phyloP scores from a whole-genome alignment of 92 coral and sea anemone genomes.

The Siderastrea siderea region DNA sequence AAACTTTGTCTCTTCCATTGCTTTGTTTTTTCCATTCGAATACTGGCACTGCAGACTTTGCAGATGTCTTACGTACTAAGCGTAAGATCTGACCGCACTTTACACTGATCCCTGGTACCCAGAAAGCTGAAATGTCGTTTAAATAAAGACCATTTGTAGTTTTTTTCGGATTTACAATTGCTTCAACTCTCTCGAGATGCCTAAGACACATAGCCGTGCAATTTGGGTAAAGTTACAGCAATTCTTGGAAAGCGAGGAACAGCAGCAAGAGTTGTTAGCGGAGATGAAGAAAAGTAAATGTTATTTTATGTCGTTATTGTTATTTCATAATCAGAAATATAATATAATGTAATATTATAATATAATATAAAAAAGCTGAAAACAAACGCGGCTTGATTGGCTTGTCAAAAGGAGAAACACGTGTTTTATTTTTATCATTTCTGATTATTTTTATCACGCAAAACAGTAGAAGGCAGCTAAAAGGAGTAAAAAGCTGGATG shows the following conservation, averaged over 20 bases:
- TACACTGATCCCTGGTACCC: constrained; percentile 19
- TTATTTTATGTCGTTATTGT: neutral
- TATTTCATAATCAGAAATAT: constrained; percentile 12
- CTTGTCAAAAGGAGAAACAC: neutral
- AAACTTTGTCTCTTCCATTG: neutral
- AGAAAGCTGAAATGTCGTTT: constrained; percentile 21
- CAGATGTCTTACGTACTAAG: constrained; percentile 6
- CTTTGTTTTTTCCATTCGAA: constrained; percentile 11
- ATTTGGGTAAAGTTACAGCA: no score
- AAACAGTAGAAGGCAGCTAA: constrained; percentile 20
- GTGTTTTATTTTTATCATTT: neutral
- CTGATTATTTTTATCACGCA: constrained; percentile 1
- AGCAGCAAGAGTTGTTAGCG: no score
- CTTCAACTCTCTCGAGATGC: no score
- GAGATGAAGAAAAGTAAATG: no score
- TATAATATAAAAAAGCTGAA: no score
- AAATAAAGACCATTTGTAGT: neutral
- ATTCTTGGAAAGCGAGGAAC: no score
- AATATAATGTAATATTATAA: no score
- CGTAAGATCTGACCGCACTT: constrained; percentile 20
- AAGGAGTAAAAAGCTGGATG: constrained; percentile 7
- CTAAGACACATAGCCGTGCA: no score
- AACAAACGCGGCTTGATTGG: constrained; percentile 1
- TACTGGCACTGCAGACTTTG: constrained; percentile 30
- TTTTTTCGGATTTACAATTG: no score